Conservation (phyloP, 2,113 vertebrate genomes). For the Tragelaphus strepsiceros region DNA sequence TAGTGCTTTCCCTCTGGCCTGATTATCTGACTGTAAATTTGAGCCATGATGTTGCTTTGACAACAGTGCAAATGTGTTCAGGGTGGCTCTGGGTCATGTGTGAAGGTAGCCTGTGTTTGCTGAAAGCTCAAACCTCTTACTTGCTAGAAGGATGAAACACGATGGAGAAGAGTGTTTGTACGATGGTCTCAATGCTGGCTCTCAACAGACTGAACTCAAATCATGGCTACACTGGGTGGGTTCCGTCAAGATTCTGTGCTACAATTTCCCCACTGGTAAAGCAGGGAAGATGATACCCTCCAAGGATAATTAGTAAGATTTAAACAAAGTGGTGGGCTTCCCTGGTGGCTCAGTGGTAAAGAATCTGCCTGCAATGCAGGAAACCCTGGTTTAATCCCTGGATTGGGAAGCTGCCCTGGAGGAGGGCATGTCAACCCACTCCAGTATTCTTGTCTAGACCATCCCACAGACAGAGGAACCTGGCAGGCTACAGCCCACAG, state of each 20-base stretch:
- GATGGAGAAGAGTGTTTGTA: not conserved
- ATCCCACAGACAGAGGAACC: not conserved
- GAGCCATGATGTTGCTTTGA: not conserved
- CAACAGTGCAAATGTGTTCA: not conserved
- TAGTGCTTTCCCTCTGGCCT: not conserved
- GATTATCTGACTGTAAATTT: not conserved
- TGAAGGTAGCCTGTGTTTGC: not conserved
- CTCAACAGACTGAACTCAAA: not conserved
- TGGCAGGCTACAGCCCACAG: not conserved
- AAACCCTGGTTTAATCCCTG: not conserved
- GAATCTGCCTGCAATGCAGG: not conserved
- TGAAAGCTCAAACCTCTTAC: not conserved
- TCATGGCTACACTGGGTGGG: fast-evolving
- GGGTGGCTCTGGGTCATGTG: not conserved
- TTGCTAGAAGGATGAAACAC: not conserved
- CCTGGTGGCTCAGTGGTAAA: not conserved
- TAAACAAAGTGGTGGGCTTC: not conserved
- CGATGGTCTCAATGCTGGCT: fast-evolving
- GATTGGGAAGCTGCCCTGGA: not conserved
- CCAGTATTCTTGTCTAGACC: not conserved
- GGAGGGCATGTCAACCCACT: not conserved
- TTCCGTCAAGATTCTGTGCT: not conserved
- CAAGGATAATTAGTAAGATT: not conserved
- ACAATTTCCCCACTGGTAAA: not conserved
- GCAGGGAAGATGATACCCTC: not conserved